phyloP scores from a whole-genome alignment of 2,113 vertebrate genomes.

The Rhineura floridana region DNA sequence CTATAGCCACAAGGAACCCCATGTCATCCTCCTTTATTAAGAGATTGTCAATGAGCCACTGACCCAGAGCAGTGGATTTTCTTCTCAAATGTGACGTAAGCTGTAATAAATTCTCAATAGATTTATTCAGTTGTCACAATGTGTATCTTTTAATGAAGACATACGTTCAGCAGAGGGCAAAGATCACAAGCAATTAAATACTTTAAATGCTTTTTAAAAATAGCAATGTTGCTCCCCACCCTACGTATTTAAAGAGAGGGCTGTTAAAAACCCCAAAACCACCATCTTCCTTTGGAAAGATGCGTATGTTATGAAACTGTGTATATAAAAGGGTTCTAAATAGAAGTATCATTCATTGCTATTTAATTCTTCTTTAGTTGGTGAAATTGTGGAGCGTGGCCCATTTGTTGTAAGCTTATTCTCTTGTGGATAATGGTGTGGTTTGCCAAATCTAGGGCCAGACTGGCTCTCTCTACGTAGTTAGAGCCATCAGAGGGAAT shows the following conservation, averaged over 20 bases:
- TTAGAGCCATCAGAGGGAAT: not conserved
- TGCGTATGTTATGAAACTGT: not conserved
- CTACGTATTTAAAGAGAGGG: not conserved
- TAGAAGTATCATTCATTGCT: not conserved
- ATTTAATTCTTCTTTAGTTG: not conserved
- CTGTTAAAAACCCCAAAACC: not conserved
- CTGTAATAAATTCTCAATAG: not conserved
- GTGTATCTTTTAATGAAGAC: not conserved
- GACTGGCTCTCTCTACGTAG: no score
- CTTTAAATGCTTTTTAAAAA: no score
- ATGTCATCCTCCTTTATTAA: not conserved
- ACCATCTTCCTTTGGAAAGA: not conserved
- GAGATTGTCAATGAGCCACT: not conserved
- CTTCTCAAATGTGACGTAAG: not conserved
- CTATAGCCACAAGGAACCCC: not conserved
- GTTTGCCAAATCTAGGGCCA: not conserved
- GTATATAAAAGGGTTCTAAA: not conserved
- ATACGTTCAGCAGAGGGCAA: no score
- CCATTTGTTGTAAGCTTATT: not conserved
- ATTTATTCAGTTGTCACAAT: not conserved
- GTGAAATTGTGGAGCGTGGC: not conserved
- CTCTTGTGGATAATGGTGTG: not conserved
- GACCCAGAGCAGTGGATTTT: not conserved
- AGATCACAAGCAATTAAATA: not conserved
- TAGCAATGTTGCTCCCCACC: not conserved